Evolutionary conservation across 1,140 invertebrate genomes (phyloP).

Genomic region (Drosophila orena): DNA sequence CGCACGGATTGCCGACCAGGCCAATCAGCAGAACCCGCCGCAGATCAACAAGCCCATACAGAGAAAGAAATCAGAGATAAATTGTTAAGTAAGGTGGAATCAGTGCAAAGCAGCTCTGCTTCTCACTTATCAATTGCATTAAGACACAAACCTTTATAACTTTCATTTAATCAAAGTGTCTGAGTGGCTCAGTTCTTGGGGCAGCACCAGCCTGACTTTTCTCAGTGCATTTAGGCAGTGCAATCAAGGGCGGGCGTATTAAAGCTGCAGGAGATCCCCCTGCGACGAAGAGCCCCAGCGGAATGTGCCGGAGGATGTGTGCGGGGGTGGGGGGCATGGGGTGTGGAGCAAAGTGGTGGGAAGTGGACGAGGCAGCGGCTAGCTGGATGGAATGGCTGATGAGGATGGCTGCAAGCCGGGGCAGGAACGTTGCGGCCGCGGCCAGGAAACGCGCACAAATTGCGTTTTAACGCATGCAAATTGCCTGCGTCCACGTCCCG

Average conservation of each 20-base stretch:
- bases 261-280: conserved; percentile 29
- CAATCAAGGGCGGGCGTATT: conserved; percentile 23
- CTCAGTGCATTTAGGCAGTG: conserved; percentile 13
- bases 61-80: neutral
- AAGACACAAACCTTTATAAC: no score
- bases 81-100: neutral
- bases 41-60: conserved; percentile 23
- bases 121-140: no score
- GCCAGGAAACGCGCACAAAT: conserved; percentile 78
- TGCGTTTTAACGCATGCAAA: conserved; percentile 83
- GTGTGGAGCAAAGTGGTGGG: neutral
- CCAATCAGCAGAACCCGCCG: conserved; percentile 63
- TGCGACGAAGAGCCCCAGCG: conserved; percentile 35
- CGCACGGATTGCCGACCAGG: conserved; percentile 35
- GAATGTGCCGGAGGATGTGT: conserved; percentile 13
- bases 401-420: neutral
- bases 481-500: conserved; percentile 65
- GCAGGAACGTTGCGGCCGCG: conserved; percentile 46
- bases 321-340: neutral
- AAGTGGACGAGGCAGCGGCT: neutral
- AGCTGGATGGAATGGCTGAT: neutral
- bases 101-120: no score
- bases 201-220: neutral
- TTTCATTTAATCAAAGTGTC: no score
- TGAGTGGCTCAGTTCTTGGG: no score